These are phyloP conservation scores for Ptychodera flava DNA, from an alignment of 35 echinoderm and acorn worm genomes.

Conservation along the genomic window DNA sequence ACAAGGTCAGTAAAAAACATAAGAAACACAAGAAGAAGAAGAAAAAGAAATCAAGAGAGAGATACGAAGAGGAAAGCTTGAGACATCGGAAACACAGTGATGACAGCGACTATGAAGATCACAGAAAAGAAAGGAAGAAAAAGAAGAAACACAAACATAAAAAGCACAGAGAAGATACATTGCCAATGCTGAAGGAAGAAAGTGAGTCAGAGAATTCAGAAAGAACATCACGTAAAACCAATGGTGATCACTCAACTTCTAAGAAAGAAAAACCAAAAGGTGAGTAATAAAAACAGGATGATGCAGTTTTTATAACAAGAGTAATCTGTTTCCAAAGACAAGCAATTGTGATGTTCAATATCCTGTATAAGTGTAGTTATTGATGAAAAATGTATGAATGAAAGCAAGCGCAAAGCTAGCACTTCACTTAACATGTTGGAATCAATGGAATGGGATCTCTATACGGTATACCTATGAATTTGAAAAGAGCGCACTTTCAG, in stretches of 20 bases:
- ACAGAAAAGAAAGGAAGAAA: background rate
- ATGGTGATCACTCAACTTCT: background rate
- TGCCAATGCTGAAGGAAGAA: background rate
- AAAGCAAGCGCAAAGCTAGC: too few relatives aligned
- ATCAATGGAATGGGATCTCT: too few relatives aligned
- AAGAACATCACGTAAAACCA: background rate
- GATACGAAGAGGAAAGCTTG: background rate
- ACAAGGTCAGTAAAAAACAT: background rate
- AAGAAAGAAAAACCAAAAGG: too few relatives aligned
- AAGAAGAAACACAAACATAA: background rate
- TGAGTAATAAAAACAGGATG: too few relatives aligned
- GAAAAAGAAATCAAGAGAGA: background rate
- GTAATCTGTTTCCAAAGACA: too few relatives aligned
- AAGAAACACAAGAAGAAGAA: conserved; percentile 1
- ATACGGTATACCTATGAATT: too few relatives aligned
- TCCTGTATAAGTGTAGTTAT: too few relatives aligned
- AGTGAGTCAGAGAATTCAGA: background rate
- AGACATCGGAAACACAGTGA: background rate
- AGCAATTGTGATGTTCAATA: too few relatives aligned
- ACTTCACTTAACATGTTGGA: too few relatives aligned
- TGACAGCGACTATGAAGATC: background rate
- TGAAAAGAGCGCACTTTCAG: too few relatives aligned
- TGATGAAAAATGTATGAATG: too few relatives aligned
- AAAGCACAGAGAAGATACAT: background rate
- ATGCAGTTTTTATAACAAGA: too few relatives aligned